Evolutionary conservation across 1,140 invertebrate genomes (phyloP).

Genomic region (Battus philenor): DNA sequence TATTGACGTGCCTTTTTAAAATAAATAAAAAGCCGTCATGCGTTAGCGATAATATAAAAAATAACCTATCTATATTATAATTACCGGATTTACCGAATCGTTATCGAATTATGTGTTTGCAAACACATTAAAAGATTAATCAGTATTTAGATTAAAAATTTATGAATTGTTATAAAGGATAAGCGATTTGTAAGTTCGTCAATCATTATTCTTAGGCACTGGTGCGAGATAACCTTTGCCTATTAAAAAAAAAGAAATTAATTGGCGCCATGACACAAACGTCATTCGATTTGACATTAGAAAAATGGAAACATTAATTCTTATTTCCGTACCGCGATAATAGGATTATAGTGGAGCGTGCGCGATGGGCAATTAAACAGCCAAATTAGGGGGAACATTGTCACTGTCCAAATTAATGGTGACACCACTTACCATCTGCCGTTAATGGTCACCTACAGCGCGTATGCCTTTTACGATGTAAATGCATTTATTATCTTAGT

Average conservation of each 20-base stretch:
- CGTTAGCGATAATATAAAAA: too few relatives aligned
- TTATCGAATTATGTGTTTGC: too few relatives aligned
- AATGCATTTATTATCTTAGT: constrained; percentile 7
- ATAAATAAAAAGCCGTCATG: too few relatives aligned
- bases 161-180: too few relatives aligned
- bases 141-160: too few relatives aligned
- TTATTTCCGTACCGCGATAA: constrained; percentile 28
- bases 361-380: constrained; percentile 31
- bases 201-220: too few relatives aligned
- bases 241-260: constrained; percentile 1
- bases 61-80: too few relatives aligned
- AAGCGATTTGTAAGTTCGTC: too few relatives aligned
- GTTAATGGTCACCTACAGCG: constrained; percentile 11
- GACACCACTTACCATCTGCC: constrained; percentile 22
- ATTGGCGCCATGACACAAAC: not conserved
- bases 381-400: constrained; percentile 28
- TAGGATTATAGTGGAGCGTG: constrained; percentile 16
- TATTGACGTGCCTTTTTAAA: too few relatives aligned
- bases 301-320: constrained; percentile 27
- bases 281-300: constrained; percentile 15
- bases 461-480: not conserved
- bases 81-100: too few relatives aligned
- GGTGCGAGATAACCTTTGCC: constrained; percentile 12
- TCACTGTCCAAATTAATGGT: constrained; percentile 25
- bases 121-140: too few relatives aligned